A percentile compares a stretch with the other conserved stretches of the same genome.
phyloP scores from a whole-genome alignment of 1,140 invertebrate genomes.

The Steinernema feltiae region DNA sequence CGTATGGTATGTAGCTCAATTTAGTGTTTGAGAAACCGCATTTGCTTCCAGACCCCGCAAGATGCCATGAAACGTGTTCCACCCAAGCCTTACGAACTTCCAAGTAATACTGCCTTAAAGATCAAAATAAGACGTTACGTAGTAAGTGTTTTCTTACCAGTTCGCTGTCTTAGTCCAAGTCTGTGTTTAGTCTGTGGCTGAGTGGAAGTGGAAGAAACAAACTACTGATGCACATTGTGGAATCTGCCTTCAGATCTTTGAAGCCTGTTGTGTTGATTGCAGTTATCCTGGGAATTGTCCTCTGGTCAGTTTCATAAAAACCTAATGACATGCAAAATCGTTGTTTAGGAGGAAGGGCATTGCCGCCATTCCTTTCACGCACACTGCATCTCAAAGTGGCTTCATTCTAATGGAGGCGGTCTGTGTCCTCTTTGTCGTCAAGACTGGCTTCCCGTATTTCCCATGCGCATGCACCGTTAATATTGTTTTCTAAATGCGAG shows the following conservation, averaged over 20 bases:
- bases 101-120: neutral
- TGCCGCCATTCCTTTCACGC: constrained; percentile 99
- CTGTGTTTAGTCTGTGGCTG: constrained; percentile 65
- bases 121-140: neutral
- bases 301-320: constrained; percentile 61
- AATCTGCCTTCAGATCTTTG: constrained; percentile 96
- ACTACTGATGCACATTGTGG: constrained; percentile 98
- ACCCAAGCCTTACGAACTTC: neutral
- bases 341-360: constrained; percentile 81
- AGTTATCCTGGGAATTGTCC: constrained; percentile 96
- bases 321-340: constrained; percentile 23
- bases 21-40: too few relatives aligned
- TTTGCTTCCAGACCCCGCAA: too few relatives aligned
- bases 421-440: constrained; percentile 98
- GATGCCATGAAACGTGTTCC: too few relatives aligned
- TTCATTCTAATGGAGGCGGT: neutral
- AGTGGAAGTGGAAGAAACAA: constrained; percentile 75
- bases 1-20: too few relatives aligned
- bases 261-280: constrained; percentile 95
- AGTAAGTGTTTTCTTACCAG: neutral
- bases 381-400: constrained; percentile 99
- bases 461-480: neutral
- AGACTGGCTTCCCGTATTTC: constrained; percentile 68
- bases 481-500: too few relatives aligned
- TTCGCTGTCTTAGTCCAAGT: neutral